Evolutionary conservation across 1,140 invertebrate genomes (phyloP).

Genomic region (Araneus ventricosus): DNA sequence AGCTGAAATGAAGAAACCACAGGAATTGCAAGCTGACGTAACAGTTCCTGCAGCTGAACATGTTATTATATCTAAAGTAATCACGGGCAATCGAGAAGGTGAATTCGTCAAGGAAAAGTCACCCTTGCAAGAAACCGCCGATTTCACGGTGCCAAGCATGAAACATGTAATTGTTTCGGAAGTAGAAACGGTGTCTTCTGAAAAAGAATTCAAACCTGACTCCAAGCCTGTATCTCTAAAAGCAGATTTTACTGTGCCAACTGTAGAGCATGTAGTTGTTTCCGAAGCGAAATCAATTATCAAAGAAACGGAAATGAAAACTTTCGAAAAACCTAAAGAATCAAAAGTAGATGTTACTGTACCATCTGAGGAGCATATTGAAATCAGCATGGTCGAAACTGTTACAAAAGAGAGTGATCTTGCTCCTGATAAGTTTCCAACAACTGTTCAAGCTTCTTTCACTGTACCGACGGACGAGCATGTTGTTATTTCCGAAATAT

Average conservation of each 20-base stretch:
- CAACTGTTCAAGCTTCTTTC: slow-evolving; percentile 33
- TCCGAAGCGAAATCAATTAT: slow-evolving; percentile 56
- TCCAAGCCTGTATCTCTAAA: slow-evolving; percentile 46
- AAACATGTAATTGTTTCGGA: slow-evolving; percentile 75
- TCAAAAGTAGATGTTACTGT: slow-evolving; percentile 59
- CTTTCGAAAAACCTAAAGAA: slow-evolving; percentile 60
- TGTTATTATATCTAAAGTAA: slow-evolving; percentile 69
- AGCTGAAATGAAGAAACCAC: slow-evolving; percentile 55
- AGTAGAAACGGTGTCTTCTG: slow-evolving; percentile 61
- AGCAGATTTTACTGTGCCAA: slow-evolving; percentile 71
- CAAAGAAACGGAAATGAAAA: slow-evolving; percentile 71
- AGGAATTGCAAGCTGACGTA: slow-evolving; percentile 63
- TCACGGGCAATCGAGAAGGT: slow-evolving; percentile 60
- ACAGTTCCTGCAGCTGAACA: slow-evolving; percentile 70
- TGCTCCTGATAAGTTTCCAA: slow-evolving; percentile 67
- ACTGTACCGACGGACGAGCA: slow-evolving; percentile 73
- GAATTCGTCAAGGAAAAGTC: slow-evolving; percentile 65
- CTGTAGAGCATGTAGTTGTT: slow-evolving; percentile 73
- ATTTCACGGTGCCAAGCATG: slow-evolving; percentile 67
- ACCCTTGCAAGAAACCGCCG: slow-evolving; percentile 73
- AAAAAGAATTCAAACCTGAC: slow-evolving; percentile 68
- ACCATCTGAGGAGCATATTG: slow-evolving; percentile 57
- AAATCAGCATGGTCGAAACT: slow-evolving; percentile 61
- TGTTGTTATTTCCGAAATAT: slow-evolving; percentile 63
- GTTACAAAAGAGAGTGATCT: slow-evolving; percentile 76